Percentiles rank a stretch among this genome's conserved stretches.
These are phyloP conservation scores for Picus viridis DNA, from an alignment of 2,797 vertebrate genomes.

Conservation along the genomic window DNA sequence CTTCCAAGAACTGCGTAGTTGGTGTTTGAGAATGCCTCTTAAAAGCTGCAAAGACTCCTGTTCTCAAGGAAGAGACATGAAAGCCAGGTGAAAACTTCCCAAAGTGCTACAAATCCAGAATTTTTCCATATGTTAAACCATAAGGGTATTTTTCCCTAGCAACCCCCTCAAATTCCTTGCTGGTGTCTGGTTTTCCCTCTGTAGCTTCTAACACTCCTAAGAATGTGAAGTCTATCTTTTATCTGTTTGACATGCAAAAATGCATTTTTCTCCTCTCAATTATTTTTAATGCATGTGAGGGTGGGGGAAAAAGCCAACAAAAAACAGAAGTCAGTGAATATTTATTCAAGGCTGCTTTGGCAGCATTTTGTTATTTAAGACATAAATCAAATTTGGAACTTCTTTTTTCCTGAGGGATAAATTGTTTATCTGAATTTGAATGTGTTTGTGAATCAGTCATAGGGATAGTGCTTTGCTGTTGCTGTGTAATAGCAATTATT, in stretches of 20 bases:
- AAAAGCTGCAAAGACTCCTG: background rate
- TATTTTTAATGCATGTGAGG: constrained; percentile 17
- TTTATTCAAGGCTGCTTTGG: constrained; percentile 27
- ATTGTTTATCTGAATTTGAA: constrained; percentile 36
- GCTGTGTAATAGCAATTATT: constrained; percentile 24
- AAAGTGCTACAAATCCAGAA: background rate
- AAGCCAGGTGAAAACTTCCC: background rate
- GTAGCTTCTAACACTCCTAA: background rate
- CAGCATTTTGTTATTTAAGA: constrained; percentile 31
- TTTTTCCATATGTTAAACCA: background rate
- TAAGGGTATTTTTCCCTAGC: background rate
- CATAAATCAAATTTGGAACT: constrained; percentile 34
- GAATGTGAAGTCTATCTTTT: background rate
- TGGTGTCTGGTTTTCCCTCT: background rate
- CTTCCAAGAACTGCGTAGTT: background rate
- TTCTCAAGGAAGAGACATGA: constrained; percentile 6
- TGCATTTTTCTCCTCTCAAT: background rate
- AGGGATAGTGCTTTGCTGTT: background rate
- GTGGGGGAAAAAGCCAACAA: background rate
- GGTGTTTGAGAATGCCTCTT: background rate
- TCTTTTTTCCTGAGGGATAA: background rate
- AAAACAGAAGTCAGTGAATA: background rate
- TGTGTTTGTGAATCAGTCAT: constrained; percentile 21
- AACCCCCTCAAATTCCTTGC: background rate
- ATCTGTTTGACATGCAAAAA: background rate